Percentiles rank a stretch among this genome's conserved stretches.
Evolutionary conservation across 2,888 invertebrate genomes (phyloP).

Genomic region (Sceliomorpha sp.): DNA sequence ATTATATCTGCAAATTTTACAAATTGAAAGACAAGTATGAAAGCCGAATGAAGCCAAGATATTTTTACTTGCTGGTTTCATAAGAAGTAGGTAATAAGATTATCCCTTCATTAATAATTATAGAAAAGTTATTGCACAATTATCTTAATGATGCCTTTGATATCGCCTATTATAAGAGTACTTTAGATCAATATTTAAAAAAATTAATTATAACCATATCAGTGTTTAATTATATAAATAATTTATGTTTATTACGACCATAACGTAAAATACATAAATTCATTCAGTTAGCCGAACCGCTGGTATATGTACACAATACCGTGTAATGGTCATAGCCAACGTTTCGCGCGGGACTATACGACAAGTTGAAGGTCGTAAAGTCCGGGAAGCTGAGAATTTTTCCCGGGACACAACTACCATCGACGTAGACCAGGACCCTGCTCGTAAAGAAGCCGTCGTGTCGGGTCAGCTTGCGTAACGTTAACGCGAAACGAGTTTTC

Average conservation of each 20-base stretch:
- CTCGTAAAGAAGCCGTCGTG: slow-evolving; percentile 70
- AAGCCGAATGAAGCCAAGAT: too few relatives aligned
- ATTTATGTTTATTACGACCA: slow-evolving; percentile 48
- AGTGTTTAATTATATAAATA: slow-evolving; percentile 36
- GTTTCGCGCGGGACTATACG: slow-evolving; percentile 59
- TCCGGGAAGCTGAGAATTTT: slow-evolving; percentile 65
- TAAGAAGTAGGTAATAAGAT: too few relatives aligned
- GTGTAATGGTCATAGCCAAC: slow-evolving; percentile 45
- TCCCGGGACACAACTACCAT: slow-evolving; percentile 61
- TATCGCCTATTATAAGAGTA: too few relatives aligned
- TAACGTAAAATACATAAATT: slow-evolving; percentile 48
- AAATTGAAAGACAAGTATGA: too few relatives aligned
- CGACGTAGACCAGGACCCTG: slow-evolving; percentile 63
- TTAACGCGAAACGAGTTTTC: slow-evolving; percentile 67
- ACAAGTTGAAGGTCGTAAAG: slow-evolving; percentile 66
- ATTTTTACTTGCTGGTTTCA: too few relatives aligned
- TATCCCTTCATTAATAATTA: too few relatives aligned
- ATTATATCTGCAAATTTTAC: too few relatives aligned
- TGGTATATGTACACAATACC: slow-evolving; percentile 29
- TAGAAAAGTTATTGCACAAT: too few relatives aligned
- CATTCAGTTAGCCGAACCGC: slow-evolving; percentile 30
- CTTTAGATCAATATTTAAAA: slow-evolving; percentile 16
- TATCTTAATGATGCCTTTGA: too few relatives aligned
- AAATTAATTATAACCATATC: slow-evolving; percentile 37
- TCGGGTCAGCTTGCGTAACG: slow-evolving; percentile 68